These are phyloP conservation scores for Eretmochelys imbricata DNA, from an alignment of 2,113 vertebrate species.

Conservation along the genomic window DNA sequence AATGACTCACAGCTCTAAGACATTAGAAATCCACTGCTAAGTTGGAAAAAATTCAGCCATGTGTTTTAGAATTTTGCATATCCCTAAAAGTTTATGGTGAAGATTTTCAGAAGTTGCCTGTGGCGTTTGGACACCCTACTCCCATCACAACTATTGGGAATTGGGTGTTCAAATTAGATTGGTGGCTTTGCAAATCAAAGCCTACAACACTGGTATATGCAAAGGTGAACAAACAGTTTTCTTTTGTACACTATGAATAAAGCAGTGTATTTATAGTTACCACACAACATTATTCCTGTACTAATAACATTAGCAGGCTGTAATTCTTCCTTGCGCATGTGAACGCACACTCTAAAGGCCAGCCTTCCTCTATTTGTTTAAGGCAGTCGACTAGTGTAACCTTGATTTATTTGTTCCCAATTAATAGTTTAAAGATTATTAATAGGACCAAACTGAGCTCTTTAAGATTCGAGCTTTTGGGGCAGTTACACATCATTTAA, in stretches of 20 bases:
- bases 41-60: not conserved
- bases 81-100: not conserved
- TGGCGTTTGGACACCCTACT: not conserved
- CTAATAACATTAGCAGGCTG: not conserved
- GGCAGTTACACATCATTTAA: not conserved
- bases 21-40: not conserved
- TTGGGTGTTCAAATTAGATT: not conserved
- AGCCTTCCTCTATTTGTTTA: not conserved
- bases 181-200: not conserved
- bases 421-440: not conserved
- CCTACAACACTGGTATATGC: not conserved
- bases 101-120: not conserved
- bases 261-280: not conserved
- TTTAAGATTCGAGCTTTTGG: not conserved
- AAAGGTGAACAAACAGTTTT: not conserved
- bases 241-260: not conserved
- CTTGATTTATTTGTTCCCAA: not conserved
- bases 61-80: not conserved
- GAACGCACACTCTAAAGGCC: too few species aligned
- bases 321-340: not conserved
- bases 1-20: conserved; percentile 7
- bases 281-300: not conserved
- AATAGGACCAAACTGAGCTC: not conserved
- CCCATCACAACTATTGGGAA: not conserved
- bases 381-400: not conserved